Percentiles rank a stretch among this genome's conserved stretches.
phyloP scores from a whole-genome alignment of 2,888 invertebrate species.

The Bombyx huttoni region DNA sequence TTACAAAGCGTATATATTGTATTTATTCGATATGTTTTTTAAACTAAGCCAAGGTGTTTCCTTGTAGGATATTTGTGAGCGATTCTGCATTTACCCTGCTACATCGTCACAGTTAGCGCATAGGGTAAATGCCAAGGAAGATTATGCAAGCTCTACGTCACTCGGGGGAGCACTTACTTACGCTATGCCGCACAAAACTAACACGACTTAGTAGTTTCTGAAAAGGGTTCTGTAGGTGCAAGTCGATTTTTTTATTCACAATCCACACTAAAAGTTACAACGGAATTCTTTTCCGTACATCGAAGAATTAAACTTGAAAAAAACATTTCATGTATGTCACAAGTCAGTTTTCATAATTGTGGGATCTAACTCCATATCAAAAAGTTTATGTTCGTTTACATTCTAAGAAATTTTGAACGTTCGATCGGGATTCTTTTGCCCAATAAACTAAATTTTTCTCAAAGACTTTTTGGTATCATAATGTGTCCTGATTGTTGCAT shows the following conservation, averaged over 20 bases:
- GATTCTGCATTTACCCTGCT: not conserved
- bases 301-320: too few species aligned
- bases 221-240: not conserved
- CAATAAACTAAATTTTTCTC: too few species aligned
- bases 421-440: too few species aligned
- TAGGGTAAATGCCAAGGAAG: slow-evolving; percentile 20
- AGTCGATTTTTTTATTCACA: not conserved
- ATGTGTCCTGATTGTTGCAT: too few species aligned
- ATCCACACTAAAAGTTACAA: not conserved
- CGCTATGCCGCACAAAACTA: not conserved
- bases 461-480: too few species aligned
- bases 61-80: not conserved
- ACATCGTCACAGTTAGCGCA: not conserved
- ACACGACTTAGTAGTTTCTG: not conserved
- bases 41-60: not conserved
- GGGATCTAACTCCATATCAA: too few species aligned
- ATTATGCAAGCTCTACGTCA: slow-evolving; percentile 55
- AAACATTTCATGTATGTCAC: too few species aligned
- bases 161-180: slow-evolving; percentile 66
- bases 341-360: too few species aligned
- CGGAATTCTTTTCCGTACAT: not conserved
- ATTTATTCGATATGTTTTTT: not conserved
- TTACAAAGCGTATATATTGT: not conserved
- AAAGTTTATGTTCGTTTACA: too few species aligned
- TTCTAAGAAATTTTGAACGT: too few species aligned